These are phyloP conservation scores for Lota lota DNA, from an alignment of 2,113 vertebrate genomes.

Conservation along the genomic window DNA sequence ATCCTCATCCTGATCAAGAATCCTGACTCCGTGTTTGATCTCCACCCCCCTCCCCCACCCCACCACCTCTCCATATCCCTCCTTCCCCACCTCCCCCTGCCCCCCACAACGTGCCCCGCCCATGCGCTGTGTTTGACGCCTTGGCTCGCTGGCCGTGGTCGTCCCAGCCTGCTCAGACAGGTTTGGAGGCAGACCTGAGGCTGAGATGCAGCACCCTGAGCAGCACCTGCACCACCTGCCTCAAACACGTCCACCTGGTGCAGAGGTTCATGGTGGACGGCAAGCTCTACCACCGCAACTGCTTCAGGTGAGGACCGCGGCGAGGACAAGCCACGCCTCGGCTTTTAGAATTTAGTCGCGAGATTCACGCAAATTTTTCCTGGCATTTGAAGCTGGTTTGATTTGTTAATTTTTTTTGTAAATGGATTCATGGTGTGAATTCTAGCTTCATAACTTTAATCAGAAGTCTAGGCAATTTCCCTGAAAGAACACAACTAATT, in stretches of 20 bases:
- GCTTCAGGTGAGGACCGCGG: slow-evolving; percentile 83
- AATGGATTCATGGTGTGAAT: too few species aligned
- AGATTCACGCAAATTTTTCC: too few species aligned
- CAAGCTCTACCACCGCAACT: slow-evolving; percentile 94
- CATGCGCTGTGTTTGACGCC: slow-evolving; percentile 1
- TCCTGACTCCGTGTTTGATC: slow-evolving; percentile 70
- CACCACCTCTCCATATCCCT: slow-evolving; percentile 45
- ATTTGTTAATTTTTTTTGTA: too few species aligned
- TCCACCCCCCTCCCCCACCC: slow-evolving; percentile 26
- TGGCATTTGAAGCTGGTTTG: too few species aligned
- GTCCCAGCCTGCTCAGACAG: slow-evolving; percentile 23
- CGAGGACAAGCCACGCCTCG: too few species aligned
- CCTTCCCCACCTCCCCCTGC: slow-evolving; percentile 19
- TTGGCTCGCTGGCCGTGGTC: slow-evolving; percentile 17
- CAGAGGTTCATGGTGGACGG: slow-evolving; percentile 90
- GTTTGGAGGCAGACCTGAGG: slow-evolving; percentile 15
- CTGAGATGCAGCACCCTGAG: slow-evolving; percentile 68
- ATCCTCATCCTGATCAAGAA: slow-evolving; percentile 58
- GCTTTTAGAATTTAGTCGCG: too few species aligned
- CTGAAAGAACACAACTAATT: too few species aligned
- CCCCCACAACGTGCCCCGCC: slow-evolving; percentile 5
- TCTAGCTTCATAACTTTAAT: too few species aligned
- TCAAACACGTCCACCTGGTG: slow-evolving; percentile 92
- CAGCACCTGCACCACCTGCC: slow-evolving; percentile 85
- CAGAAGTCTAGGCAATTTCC: too few species aligned